Evolutionary conservation across 2,888 invertebrate genomes (phyloP), one percentile per base, ranked within the genome.

Genomic region (Ophion costatus): DNA sequence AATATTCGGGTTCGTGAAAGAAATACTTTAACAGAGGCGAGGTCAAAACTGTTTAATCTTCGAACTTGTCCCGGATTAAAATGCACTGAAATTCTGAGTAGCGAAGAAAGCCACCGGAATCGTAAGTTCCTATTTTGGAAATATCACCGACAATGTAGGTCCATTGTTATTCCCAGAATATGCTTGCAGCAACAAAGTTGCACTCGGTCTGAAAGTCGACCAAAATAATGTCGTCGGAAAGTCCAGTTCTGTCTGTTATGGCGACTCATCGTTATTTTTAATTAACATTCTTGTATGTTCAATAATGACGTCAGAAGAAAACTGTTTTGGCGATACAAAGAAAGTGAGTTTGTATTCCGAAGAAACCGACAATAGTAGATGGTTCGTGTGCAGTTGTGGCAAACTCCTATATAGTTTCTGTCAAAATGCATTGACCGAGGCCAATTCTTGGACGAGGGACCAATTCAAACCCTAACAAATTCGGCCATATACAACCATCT

Each of bases 11-110:
- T 29, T 29, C 29, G 29, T 29, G 29, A 29, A 29, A 29, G 29
- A 1, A 29, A 29, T 29, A 29, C 29, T 3, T 29, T 29, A 29
- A 29, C 29, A 29, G 29, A 10, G 33, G n/a, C 4, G 33, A 11
- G 10, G 7, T 17, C 11, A 29, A 76, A 38, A 77, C 57, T 59
- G 33, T 7, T 67, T 38, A 14, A 56, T 69, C 63, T 74, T 74
- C 74, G 74, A 74, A 70, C 74, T 83, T 70, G 69, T 17, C 1
- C 56, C 63, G 42, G 29, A 45, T 24, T 20, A 59, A 59, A 14
- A 38, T n/a, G 9, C 6, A 73, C 20, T 59, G 20, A 6, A 22
- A 59, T 73, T 5, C 14, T 24, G 24, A 45, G 51, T 24, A 29
- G 51, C 45, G 17, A 73, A 9, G n/a, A 38, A 11, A 59, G 14